Conservation (phyloP, 1,140 invertebrate genomes). For the Macrobrachium rosenbergii region DNA sequence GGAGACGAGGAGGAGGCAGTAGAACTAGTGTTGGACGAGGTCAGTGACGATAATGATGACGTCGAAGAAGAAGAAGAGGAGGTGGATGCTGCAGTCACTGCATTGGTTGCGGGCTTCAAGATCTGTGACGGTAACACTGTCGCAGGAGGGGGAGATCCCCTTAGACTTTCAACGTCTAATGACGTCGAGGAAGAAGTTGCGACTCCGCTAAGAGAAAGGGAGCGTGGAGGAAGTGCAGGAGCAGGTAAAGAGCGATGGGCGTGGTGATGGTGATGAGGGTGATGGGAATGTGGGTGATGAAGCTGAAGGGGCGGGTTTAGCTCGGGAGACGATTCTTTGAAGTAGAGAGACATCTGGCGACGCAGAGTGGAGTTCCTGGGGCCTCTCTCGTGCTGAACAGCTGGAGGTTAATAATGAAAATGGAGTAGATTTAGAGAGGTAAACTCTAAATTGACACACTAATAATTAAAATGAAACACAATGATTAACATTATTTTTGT, state of each 20-base stretch:
- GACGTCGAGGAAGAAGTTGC: no score
- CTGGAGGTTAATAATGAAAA: slow-evolving; percentile 73
- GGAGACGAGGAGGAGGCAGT: no score
- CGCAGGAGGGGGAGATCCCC: no score
- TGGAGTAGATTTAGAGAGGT: background rate
- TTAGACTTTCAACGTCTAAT: no score
- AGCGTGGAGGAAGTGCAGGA: background rate
- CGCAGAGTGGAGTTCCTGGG: slow-evolving; percentile 94
- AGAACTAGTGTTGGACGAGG: no score
- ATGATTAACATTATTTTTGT: background rate
- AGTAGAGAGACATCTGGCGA: slow-evolving; percentile 83
- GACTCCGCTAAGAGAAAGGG: no score
- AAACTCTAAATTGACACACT: background rate
- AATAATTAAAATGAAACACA: background rate
- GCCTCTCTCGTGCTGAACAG: slow-evolving; percentile 97
- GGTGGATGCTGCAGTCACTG: slow-evolving; percentile 45
- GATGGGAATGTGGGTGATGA: slow-evolving; percentile 27
- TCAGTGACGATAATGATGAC: no score
- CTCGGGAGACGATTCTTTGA: slow-evolving; percentile 59
- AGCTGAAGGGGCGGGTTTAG: slow-evolving; percentile 43
- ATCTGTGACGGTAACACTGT: no score
- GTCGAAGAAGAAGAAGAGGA: slow-evolving; percentile 59
- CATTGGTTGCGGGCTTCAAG: no score
- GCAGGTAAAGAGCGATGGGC: slow-evolving; percentile 36
- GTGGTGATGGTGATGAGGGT: slow-evolving; percentile 36